These are phyloP conservation scores for Hemicrepidius hirtus DNA, from an alignment of 2,888 invertebrate species.

Conservation along the genomic window DNA sequence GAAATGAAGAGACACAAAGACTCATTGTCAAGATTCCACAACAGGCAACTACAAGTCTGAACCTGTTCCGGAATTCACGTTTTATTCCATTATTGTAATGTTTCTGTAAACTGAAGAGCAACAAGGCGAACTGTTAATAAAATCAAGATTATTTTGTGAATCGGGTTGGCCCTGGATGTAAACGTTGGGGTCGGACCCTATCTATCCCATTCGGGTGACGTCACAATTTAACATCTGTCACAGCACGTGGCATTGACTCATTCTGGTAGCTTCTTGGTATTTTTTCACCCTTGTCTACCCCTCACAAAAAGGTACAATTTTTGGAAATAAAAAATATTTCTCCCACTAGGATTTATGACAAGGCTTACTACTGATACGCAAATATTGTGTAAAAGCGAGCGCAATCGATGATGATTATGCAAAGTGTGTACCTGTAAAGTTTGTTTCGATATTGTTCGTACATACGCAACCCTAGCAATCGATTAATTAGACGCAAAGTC, in stretches of 20 bases:
- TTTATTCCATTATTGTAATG: constrained; percentile 19
- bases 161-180: constrained; percentile 22
- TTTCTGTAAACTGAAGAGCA: constrained; percentile 4
- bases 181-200: constrained; percentile 53
- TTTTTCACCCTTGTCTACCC: constrained; percentile 37
- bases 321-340: too few species aligned
- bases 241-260: constrained; percentile 59
- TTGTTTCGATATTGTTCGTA: constrained; percentile 2
- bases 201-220: constrained; percentile 50
- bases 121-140: constrained; percentile 10
- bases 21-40: too few species aligned
- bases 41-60: neutral
- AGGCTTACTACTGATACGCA: constrained; percentile 1
- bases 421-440: constrained; percentile 6
- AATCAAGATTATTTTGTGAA: constrained; percentile 13
- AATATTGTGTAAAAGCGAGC: constrained; percentile 16
- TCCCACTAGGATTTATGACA: neutral
- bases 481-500: constrained; percentile 48
- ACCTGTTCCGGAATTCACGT: constrained; percentile 20
- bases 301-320: too few species aligned
- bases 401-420: constrained; percentile 20
- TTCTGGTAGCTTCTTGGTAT: constrained; percentile 50
- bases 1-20: too few species aligned
- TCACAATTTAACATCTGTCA: constrained; percentile 56
- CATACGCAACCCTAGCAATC: constrained; percentile 43